Evolutionary conservation across 2,113 vertebrate genomes (phyloP).

Genomic region (Phyllostomus hastatus): DNA sequence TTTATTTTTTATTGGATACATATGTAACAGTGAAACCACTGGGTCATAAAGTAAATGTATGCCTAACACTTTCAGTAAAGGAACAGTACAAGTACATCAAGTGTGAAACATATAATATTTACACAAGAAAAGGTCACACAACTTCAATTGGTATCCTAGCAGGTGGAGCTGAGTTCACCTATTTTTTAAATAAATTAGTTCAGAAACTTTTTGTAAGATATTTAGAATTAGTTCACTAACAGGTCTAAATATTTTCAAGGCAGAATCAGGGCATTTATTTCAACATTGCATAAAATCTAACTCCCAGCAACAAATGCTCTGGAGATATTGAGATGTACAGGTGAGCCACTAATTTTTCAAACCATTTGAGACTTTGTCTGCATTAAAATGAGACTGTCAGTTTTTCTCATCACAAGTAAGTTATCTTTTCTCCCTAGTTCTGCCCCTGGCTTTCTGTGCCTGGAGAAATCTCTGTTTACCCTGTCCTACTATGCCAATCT

Average conservation of each 20-base stretch:
- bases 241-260: neutral
- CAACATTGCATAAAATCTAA: neutral
- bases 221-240: neutral
- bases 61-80: neutral
- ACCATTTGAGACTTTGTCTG: neutral
- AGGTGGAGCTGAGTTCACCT: neutral
- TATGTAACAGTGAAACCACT: neutral
- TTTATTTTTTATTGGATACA: neutral
- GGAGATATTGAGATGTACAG: neutral
- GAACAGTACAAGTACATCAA: neutral
- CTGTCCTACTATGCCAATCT: fast-evolving
- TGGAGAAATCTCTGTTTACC: neutral
- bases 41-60: neutral
- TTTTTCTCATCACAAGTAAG: neutral
- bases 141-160: neutral
- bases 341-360: neutral
- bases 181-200: neutral
- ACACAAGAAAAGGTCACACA: neutral
- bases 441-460: neutral
- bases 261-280: neutral
- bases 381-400: neutral
- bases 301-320: too few species aligned
- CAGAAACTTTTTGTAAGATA: neutral
- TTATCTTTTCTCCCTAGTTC: neutral
- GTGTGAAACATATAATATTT: neutral